These are phyloP conservation scores for Champsocephalus gunnari DNA, from an alignment of 2,797 vertebrate species.

Conservation along the genomic window DNA sequence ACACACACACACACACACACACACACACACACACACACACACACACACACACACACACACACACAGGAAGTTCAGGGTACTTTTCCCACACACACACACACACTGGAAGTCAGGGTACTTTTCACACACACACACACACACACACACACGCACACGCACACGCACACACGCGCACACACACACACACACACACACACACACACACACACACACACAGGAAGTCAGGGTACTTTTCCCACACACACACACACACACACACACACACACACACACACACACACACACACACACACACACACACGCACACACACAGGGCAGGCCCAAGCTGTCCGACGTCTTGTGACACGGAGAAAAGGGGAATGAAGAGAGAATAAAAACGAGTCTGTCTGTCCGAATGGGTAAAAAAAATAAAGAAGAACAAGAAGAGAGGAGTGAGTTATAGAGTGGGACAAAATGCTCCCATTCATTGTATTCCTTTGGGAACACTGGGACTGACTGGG, in stretches of 20 bases:
- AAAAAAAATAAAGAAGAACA: conserved; percentile 34
- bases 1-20: conserved; percentile 3
- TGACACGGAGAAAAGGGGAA: conserved; percentile 58
- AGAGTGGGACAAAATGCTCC: conserved; percentile 88
- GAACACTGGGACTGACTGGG: conserved; percentile 88
- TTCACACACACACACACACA: conserved; percentile 10
- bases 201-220: conserved; percentile 1
- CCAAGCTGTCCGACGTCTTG: conserved; percentile 51
- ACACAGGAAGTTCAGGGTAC: background rate
- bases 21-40: no score
- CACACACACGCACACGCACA: conserved; percentile 32
- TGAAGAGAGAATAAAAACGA: conserved; percentile 88
- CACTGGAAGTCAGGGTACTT: background rate
- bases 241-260: conserved; percentile 19
- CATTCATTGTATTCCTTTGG: conserved; percentile 98
- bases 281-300: conserved; percentile 33
- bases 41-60: no score
- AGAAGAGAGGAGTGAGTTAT: conserved; percentile 32
- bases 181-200: conserved; percentile 20
- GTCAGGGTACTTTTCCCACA: background rate
- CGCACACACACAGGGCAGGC: conserved; percentile 17
- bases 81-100: conserved; percentile 24
- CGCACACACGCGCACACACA: conserved; percentile 31
- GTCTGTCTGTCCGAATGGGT: conserved; percentile 85
- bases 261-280: conserved; percentile 8